These are phyloP conservation scores for Pachypeltis micranthus DNA, from an alignment of 1,140 invertebrate species.

Conservation along the genomic window DNA sequence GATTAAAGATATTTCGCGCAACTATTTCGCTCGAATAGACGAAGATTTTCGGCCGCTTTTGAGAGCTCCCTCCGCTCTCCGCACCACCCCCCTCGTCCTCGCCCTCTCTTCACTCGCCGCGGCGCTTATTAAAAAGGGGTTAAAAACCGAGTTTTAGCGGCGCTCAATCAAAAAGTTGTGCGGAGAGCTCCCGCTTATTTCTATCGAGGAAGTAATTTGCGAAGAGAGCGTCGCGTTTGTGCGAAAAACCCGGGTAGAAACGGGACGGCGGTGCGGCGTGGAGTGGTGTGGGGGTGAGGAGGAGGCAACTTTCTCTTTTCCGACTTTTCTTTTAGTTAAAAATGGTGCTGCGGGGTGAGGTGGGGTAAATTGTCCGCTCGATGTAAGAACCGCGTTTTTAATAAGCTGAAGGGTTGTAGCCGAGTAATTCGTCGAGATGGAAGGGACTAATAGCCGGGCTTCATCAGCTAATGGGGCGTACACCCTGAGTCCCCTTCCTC, in stretches of 20 bases:
- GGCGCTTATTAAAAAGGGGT: no score
- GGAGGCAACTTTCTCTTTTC: neutral
- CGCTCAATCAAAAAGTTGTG: neutral
- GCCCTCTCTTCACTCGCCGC: no score
- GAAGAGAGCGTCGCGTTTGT: neutral
- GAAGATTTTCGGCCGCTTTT: no score
- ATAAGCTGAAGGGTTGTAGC: neutral
- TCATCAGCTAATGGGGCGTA: neutral
- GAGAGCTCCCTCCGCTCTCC: no score
- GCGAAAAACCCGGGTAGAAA: neutral
- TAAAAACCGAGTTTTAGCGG: neutral
- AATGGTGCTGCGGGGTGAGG: neutral
- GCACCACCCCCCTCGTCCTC: no score
- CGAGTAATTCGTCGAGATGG: neutral
- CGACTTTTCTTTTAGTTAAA: neutral
- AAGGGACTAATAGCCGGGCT: neutral
- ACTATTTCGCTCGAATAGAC: no score
- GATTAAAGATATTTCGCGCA: no score
- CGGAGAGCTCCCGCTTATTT: neutral
- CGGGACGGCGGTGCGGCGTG: neutral
- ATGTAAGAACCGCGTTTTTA: neutral
- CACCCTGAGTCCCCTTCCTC: neutral
- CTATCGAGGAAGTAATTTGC: neutral
- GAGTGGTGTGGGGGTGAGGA: neutral
- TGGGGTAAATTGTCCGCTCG: neutral